Base-by-base conservation (phyloP, 1,140 invertebrate genomes). In the Bradynema listronoti region DNA sequence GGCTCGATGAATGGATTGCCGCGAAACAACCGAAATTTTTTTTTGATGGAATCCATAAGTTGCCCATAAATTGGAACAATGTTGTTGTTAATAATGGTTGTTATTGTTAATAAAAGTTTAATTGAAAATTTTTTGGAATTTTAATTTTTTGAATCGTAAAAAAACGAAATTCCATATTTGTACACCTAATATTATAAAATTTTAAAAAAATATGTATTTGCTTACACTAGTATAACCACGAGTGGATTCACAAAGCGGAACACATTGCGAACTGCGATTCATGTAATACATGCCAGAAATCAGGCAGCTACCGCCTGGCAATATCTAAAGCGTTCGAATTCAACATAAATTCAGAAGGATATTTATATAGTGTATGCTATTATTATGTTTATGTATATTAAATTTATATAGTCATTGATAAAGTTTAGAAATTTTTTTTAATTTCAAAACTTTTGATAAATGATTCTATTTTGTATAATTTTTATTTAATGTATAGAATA, bases 191-290 rank as follows among this genome's bases (percentile, higher is more conserved):
- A 3, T 22, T 43, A 3, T 3, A 43, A 43, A 51, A 43, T 51
- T 27, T 3, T 6, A 3, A 63, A 43, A 11, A 30, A 5, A 49
- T 25, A 25, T 7, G 6, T 16, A 19, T n/a, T n/a, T n/a, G n/a
- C 46, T 19, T n/a, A 56, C 25, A 11, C 11, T 19, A 25, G 19
- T 47, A 7, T 59, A 51, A 45, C 32, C 55, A 3, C 34, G 39
- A 24, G 24, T 50, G 16, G 55, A 29, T 14, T 24, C 32, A 57
- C 61, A 63, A 39, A 63, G 19, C 4, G 61, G 61, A 4, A 63
- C 61, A 33, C 61, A 63, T 34, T 63, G 47, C 11, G 61, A 58
- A 1, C 59, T 63, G 22, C 61, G 47, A 34, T 63, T 63, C 7
- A 63, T 55, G 46, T 63, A 63, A 24, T 63, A 47, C 41, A 36